These are phyloP conservation scores for Porites lobata DNA, from an alignment of 92 coral and sea anemone genomes.

Conservation along the genomic window DNA sequence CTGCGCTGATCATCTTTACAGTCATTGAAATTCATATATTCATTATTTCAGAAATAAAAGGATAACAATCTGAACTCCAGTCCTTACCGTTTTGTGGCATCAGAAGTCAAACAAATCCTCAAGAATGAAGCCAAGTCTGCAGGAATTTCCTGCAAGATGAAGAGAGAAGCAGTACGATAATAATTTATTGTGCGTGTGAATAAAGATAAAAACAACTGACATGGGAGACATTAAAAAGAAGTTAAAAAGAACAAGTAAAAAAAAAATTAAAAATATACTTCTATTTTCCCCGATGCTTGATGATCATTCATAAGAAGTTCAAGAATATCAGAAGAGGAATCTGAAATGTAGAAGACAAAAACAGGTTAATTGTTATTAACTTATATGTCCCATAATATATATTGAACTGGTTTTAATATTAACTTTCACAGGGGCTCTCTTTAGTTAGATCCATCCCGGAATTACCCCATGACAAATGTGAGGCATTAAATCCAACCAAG, in stretches of 20 bases:
- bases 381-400: no score
- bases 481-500: no score
- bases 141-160: slow-evolving; percentile 73
- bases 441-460: no score
- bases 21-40: no score
- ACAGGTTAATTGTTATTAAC: neutral
- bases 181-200: neutral
- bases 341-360: slow-evolving; percentile 37
- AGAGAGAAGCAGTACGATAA: no score
- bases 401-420: no score
- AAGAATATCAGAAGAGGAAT: slow-evolving; percentile 74
- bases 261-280: neutral
- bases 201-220: neutral
- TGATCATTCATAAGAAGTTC: slow-evolving; percentile 77
- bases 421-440: no score
- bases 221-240: neutral
- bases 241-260: neutral
- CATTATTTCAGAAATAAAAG: neutral
- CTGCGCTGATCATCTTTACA: no score
- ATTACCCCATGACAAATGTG: no score
- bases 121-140: slow-evolving; percentile 82
- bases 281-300: slow-evolving; percentile 44
- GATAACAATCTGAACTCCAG: neutral
- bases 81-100: slow-evolving; percentile 78
- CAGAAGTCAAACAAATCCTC: slow-evolving; percentile 81